Conservation (phyloP, 2,113 vertebrate genomes). For the Pycnonotus jocosus region DNA sequence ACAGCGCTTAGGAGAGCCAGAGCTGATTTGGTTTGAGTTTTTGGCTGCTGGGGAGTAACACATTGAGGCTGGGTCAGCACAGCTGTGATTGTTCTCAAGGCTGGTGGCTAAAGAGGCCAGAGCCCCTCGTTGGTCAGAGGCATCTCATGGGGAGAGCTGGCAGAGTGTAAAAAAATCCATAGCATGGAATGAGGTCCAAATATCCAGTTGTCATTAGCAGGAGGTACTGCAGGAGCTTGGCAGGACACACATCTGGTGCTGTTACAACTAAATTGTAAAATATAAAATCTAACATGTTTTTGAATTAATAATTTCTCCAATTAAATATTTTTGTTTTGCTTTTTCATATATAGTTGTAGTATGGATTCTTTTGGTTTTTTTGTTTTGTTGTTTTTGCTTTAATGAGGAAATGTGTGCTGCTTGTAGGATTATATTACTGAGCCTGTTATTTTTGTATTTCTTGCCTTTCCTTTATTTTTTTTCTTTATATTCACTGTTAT, state of each 20-base stretch:
- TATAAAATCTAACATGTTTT: not conserved
- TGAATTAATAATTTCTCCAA: not conserved
- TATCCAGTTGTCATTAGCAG: not conserved
- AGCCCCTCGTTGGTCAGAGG: not conserved
- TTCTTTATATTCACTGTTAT: not conserved
- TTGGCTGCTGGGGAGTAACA: not conserved
- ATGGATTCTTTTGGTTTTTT: not conserved
- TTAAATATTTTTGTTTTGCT: accelerated
- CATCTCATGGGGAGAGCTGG: accelerated
- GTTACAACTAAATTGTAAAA: not conserved
- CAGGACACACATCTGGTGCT: accelerated
- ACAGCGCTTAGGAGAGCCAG: not conserved
- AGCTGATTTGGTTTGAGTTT: not conserved
- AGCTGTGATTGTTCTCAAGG: not conserved
- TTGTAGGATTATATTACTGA: not conserved
- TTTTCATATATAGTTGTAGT: accelerated
- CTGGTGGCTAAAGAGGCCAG: not conserved
- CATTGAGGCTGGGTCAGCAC: accelerated
- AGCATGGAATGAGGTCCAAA: not conserved
- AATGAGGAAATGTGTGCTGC: not conserved
- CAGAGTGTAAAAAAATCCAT: accelerated
- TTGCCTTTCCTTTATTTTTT: not conserved
- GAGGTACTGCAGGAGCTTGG: not conserved
- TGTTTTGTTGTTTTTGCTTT: not conserved
- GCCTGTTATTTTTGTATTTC: not conserved